These are phyloP conservation scores for Aurelia sp. DNA, from an alignment of 30 jellyfish, hydroid and myxozoan genomes.

Conservation along the genomic window DNA sequence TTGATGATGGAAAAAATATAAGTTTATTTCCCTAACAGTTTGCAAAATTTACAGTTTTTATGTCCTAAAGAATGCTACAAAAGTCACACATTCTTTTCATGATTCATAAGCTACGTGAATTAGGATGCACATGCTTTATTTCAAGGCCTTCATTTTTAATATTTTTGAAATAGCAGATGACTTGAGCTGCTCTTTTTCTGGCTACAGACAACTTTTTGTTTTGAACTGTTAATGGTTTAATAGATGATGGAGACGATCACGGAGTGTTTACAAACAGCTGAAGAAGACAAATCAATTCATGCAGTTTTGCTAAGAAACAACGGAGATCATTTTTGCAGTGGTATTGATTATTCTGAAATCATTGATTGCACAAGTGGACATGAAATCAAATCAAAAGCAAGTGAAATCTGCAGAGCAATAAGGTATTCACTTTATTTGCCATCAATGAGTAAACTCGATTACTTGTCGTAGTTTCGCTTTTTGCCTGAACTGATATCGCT, in stretches of 20 bases:
- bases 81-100: too few relatives aligned
- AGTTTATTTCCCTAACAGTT: too few relatives aligned
- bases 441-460: too few relatives aligned
- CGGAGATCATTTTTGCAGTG: constrained; percentile 94
- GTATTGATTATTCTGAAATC: constrained; percentile 88
- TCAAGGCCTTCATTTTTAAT: too few relatives aligned
- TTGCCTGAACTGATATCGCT: too few relatives aligned
- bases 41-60: too few relatives aligned
- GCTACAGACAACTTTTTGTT: neutral
- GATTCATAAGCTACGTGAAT: too few relatives aligned
- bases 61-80: too few relatives aligned
- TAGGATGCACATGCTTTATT: too few relatives aligned
- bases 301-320: constrained; percentile 76
- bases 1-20: too few relatives aligned
- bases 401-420: constrained; percentile 65
- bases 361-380: constrained; percentile 75
- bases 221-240: neutral
- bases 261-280: constrained; percentile 63
- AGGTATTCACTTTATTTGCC: constrained; percentile 12
- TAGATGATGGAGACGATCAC: constrained; percentile 84
- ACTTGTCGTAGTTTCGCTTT: too few relatives aligned
- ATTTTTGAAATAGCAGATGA: neutral
- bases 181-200: neutral
- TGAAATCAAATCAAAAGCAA: constrained; percentile 54
- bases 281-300: constrained; percentile 46